These are phyloP conservation scores for Peucedramus taeniatus DNA, from an alignment of 2,113 vertebrate genomes.

Conservation along the genomic window DNA sequence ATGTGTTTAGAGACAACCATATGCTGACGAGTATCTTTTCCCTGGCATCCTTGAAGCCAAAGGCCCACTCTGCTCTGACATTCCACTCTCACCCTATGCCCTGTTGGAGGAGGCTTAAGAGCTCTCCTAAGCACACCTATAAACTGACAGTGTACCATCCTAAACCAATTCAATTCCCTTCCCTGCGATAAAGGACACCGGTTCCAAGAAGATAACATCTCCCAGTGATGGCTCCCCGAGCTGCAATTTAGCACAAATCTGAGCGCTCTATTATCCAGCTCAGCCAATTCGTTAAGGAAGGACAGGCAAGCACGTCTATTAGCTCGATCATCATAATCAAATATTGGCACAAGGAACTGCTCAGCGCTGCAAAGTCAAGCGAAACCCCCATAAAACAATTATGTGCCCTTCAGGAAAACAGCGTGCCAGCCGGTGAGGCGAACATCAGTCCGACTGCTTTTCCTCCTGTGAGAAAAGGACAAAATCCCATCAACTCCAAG, in stretches of 20 bases:
- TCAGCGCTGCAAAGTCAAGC: neutral
- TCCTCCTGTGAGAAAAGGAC: neutral
- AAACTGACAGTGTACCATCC: slow-evolving; percentile 22
- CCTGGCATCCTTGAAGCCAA: neutral
- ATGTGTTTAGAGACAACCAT: neutral
- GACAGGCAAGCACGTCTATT: slow-evolving; percentile 8
- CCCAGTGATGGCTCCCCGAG: slow-evolving; percentile 53
- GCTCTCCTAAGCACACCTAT: slow-evolving; percentile 47
- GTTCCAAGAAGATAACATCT: slow-evolving; percentile 52
- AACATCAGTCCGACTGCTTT: fast-evolving
- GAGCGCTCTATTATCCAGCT: slow-evolving; percentile 19
- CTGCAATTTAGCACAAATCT: slow-evolving; percentile 34
- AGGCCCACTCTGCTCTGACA: neutral
- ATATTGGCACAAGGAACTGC: slow-evolving; percentile 32
- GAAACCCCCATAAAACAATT: neutral
- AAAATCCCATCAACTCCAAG: neutral
- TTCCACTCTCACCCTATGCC: neutral
- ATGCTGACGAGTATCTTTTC: neutral
- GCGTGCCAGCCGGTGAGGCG: neutral
- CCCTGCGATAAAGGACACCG: slow-evolving; percentile 32
- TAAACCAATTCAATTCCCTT: slow-evolving; percentile 60
- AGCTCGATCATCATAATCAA: slow-evolving; percentile 20
- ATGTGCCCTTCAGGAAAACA: neutral
- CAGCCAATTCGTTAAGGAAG: slow-evolving; percentile 50
- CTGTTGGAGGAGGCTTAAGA: neutral